Evolutionary conservation across 37 sponge, comb jelly and placozoan species (phyloP).

Genomic region (Aplysina aerophoba): DNA sequence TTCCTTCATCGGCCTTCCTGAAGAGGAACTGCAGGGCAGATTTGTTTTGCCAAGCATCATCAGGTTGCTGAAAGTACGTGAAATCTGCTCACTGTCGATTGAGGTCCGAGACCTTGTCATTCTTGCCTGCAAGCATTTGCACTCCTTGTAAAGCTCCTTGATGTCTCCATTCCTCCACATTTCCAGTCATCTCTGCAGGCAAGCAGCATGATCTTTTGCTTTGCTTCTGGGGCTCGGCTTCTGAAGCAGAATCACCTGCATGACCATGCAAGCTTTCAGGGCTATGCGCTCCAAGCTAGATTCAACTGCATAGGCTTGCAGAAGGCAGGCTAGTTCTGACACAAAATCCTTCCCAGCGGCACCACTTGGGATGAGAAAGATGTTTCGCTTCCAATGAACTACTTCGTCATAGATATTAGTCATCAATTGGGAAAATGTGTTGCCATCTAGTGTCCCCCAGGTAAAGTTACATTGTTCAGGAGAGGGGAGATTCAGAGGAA

Average conservation of each 20-base stretch:
- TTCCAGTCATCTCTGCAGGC: conserved; percentile 16
- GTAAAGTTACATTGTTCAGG: no score
- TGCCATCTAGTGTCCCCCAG: conserved; percentile 6
- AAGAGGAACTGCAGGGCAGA: conserved; percentile 11
- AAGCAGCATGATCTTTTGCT: conserved; percentile 20
- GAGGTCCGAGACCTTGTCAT: background rate
- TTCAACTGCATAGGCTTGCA: conserved; percentile 16
- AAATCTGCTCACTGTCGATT: background rate
- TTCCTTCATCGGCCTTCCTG: conserved; percentile 13
- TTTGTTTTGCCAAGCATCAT: conserved; percentile 30
- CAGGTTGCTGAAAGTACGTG: background rate
- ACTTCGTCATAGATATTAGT: background rate
- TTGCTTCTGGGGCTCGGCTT: conserved; percentile 8
- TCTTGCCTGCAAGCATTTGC: background rate
- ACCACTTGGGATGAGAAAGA: conserved; percentile 20
- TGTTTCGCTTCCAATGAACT: conserved; percentile 17
- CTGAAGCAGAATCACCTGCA: conserved; percentile 29
- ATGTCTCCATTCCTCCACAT: background rate
- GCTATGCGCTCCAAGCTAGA: background rate
- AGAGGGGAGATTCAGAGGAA: no score
- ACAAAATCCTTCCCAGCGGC: conserved; percentile 13
- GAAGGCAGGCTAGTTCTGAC: background rate
- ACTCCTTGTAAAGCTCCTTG: conserved; percentile 3
- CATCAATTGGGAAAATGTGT: background rate
- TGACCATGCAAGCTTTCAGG: conserved; percentile 17